Conservation (phyloP, 2,113 vertebrate genomes). For the Xenus cinereus region DNA sequence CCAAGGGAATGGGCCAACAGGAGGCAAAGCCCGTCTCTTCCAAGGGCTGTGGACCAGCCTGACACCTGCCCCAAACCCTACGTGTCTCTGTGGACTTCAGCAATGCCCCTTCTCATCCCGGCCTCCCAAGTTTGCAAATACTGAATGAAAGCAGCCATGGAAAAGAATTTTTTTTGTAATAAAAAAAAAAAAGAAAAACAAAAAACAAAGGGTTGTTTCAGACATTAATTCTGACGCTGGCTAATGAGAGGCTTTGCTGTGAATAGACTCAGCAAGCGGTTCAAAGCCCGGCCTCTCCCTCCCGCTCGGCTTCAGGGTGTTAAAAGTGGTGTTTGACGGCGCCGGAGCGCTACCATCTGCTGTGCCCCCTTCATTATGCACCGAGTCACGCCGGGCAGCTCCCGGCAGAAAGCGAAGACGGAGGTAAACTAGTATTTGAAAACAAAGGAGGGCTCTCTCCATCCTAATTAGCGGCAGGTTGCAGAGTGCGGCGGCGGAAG, state of each 20-base stretch:
- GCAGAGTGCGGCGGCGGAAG: constrained; percentile 32
- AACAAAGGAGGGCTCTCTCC: constrained; percentile 59
- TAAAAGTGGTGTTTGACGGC: background rate
- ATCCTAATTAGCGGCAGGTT: constrained; percentile 71
- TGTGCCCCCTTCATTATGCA: constrained; percentile 2
- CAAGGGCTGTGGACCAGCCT: background rate
- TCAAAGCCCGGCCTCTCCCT: background rate
- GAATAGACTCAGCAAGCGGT: background rate
- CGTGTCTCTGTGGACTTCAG: background rate
- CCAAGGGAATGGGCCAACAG: background rate
- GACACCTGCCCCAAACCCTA: background rate
- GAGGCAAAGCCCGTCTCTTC: background rate
- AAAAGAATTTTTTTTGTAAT: background rate
- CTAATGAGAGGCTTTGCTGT: constrained; percentile 31
- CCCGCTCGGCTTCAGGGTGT: background rate
- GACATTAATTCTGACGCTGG: background rate
- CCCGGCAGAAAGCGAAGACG: constrained; percentile 35
- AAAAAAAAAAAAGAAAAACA: too few species aligned
- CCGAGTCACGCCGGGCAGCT: constrained; percentile 30
- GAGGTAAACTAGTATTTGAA: constrained; percentile 57
- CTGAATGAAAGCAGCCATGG: background rate
- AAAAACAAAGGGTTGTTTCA: constrained; percentile 10
- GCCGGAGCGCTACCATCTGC: constrained; percentile 4
- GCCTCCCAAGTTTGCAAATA: constrained; percentile 31
- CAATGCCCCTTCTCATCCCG: fast-evolving